Conservation (phyloP, 92 coral and sea anemone genomes). For the Epizoanthus stellaris region DNA sequence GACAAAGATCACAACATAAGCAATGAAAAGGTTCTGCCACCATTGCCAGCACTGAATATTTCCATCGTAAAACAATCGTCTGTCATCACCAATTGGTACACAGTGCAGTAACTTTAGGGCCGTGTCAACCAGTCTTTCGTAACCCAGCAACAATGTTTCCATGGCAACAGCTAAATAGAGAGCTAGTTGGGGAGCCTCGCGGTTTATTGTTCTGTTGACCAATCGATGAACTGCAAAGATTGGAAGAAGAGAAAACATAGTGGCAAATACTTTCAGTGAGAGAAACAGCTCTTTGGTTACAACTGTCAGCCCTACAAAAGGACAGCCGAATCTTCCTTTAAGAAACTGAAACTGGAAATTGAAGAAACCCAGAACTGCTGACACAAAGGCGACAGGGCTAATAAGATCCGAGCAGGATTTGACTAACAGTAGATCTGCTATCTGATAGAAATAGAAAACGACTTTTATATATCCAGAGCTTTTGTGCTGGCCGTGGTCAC, state of each 20-base stretch:
- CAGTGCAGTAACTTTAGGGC: constrained; percentile 45
- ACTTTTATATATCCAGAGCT: background rate
- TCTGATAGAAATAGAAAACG: background rate
- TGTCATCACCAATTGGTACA: constrained; percentile 34
- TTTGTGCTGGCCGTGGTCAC: background rate
- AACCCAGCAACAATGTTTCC: constrained; percentile 48
- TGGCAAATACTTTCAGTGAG: constrained; percentile 31
- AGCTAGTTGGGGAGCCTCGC: background rate
- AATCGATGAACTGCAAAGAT: background rate
- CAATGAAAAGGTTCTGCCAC: constrained; percentile 42
- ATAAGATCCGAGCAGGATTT: background rate
- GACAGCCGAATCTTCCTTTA: constrained; percentile 28
- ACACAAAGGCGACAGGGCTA: background rate
- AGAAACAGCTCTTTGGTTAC: constrained; percentile 54
- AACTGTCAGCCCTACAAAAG: constrained; percentile 49
- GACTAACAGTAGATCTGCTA: background rate
- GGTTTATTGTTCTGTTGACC: too few relatives aligned
- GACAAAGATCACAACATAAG: background rate
- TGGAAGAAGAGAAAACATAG: background rate
- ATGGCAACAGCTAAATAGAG: constrained; percentile 25
- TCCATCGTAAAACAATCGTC: constrained; percentile 42
- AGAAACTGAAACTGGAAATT: constrained; percentile 38
- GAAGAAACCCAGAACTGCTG: constrained; percentile 26
- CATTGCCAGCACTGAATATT: constrained; percentile 50
- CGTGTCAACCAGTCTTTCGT: constrained; percentile 40